phyloP scores from a whole-genome alignment of 92 coral and sea anemone genomes.

The Meandrina meandrites region DNA sequence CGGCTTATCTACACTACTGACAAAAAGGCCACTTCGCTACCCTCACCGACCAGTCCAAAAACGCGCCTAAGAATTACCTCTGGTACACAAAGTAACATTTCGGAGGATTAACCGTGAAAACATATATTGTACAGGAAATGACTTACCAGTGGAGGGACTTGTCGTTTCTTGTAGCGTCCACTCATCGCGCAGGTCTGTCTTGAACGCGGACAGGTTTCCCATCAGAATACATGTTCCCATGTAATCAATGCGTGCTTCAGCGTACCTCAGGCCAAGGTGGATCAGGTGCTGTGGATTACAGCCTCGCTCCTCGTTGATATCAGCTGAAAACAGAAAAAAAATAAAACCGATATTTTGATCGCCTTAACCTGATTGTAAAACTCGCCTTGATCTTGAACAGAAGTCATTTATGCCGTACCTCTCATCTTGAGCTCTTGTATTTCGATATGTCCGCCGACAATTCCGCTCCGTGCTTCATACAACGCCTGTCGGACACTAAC shows the following conservation, averaged over 20 bases:
- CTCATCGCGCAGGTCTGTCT: slow-evolving; percentile 85
- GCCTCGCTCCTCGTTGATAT: slow-evolving; percentile 88
- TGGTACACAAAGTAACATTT: too few species aligned
- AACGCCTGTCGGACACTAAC: slow-evolving; percentile 85
- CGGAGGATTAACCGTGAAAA: background rate
- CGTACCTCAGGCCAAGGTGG: slow-evolving; percentile 74
- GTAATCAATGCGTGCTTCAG: slow-evolving; percentile 95
- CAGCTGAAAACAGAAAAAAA: slow-evolving; percentile 51
- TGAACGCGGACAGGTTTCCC: slow-evolving; percentile 90
- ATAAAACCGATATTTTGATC: background rate
- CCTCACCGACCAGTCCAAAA: too few species aligned
- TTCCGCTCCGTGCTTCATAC: slow-evolving; percentile 96
- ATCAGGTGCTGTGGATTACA: slow-evolving; percentile 77
- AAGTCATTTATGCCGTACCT: slow-evolving; percentile 54
- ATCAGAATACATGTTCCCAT: slow-evolving; percentile 97
- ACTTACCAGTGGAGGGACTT: slow-evolving; percentile 88
- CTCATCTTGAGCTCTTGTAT: slow-evolving; percentile 84
- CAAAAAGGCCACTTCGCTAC: too few species aligned
- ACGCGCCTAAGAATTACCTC: background rate
- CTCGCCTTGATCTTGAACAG: too few species aligned
- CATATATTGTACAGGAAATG: background rate
- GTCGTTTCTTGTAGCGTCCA: slow-evolving; percentile 84
- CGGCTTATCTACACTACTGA: too few species aligned
- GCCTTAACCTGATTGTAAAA: background rate
- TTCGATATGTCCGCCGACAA: slow-evolving; percentile 95